Conservation (phyloP, 2,797 vertebrate species). For the Melanotaenia parkinsoni region DNA sequence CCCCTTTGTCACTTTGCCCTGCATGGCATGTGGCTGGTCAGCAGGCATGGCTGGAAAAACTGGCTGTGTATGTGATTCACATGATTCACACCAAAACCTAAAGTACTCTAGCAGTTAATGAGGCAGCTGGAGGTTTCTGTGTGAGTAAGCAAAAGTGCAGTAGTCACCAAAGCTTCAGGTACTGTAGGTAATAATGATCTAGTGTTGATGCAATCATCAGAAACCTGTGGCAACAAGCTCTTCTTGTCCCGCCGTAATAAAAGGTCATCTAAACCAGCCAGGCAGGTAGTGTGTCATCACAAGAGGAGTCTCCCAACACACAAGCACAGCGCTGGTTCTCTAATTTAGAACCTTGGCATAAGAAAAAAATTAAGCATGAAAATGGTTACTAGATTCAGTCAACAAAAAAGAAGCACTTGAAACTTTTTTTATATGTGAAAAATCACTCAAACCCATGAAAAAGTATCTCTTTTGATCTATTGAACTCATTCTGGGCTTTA, state of each 20-base stretch:
- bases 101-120: not conserved
- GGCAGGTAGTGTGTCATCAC: slow-evolving; percentile 55
- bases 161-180: slow-evolving; percentile 5
- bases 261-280: slow-evolving; percentile 60
- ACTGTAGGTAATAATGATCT: slow-evolving; percentile 11
- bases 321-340: slow-evolving; percentile 33
- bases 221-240: slow-evolving; percentile 51
- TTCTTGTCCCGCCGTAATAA: slow-evolving; percentile 14
- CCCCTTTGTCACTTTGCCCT: slow-evolving; percentile 57
- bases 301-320: slow-evolving; percentile 35
- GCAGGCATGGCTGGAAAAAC: slow-evolving; percentile 50
- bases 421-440: slow-evolving; percentile 31
- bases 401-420: slow-evolving; percentile 52
- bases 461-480: slow-evolving; percentile 23
- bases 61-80: not conserved
- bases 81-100: not conserved
- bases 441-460: slow-evolving; percentile 18
- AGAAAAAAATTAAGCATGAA: slow-evolving; percentile 52
- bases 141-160: not conserved
- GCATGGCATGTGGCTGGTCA: slow-evolving; percentile 39
- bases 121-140: not conserved
- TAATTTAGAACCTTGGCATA: slow-evolving; percentile 44
- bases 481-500: not conserved
- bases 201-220: slow-evolving; percentile 17
- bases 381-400: slow-evolving; percentile 31